Evolutionary conservation across 2,888 invertebrate species (phyloP), one percentile per base, ranked within the genome.

Genomic region (Caenorhabditis auriculariae): DNA sequence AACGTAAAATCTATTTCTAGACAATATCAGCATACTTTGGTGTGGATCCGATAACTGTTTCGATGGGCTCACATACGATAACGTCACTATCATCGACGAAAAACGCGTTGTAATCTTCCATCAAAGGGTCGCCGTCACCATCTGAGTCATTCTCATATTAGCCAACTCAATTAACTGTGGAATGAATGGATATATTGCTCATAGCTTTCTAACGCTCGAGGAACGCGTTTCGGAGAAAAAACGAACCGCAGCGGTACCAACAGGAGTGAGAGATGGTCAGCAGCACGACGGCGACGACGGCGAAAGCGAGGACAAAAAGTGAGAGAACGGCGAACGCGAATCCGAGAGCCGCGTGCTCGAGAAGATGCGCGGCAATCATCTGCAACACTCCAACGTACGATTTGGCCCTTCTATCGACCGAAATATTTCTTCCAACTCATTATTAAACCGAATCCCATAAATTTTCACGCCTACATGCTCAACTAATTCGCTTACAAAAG

Each of bases 271-370:
- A 64, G 49, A 72, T 69, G 15, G 72, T 72, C 26, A 72, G 54
- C 19, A 72, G 55, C 4, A 72, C 72, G 41, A 72, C 61, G 41
- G 72, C 69, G 29, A 72, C 68, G 38, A 72, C 60, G 3, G 72
- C 70, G 37, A 72, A 70, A 9, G 72, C 72, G 9, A 72, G 56
- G 6, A 72, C 63, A 38, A 72, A 70, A 4, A 72, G 66, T 37
- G 69, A 66, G 37, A 72, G 65, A 19, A 72, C 66, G 39, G 70
- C 72, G 27, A 70, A 67, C 23, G 66, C 65, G 39, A 70, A 67
- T 27, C 69, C 69, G 43, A 70, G 64, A 51, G 66, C 69, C 19
- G 69, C 69, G 58, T 67, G 69, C 58, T 70, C 66, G n/a, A 70
- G 65, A 42, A 66, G 54, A 19, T 60, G 54, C 41, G 69, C 53